Evolutionary conservation across 2,113 vertebrate genomes (phyloP), one percentile per base, ranked within the genome.

Genomic region (Bufo gargarizans): DNA sequence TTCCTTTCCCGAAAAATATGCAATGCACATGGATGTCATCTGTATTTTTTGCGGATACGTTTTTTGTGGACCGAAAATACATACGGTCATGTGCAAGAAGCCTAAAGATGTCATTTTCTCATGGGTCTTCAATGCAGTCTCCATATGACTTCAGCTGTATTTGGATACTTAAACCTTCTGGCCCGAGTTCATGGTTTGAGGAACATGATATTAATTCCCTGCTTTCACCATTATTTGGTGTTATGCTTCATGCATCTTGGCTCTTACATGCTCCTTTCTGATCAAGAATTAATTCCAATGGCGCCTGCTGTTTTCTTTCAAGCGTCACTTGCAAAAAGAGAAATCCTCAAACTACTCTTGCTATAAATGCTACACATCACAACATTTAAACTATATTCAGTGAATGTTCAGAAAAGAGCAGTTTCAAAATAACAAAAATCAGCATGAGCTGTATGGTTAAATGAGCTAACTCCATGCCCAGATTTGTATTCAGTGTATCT

Each of bases 221-320:
- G 87, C 81, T 89, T 89, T 89, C 82, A 84, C 81, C 87, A 89
- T 88, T 88, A 88, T 84, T 89, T 83, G 74, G 82, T 89, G 82
- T 84, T 82, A 84, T 83, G 87, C 82, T 89, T 89, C 82, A 89
- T 89, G 74, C 81, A 69, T 69, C 74, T 89, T 89, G 87, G 87
- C 82, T 84, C 82, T 78, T 84, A 55, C 61, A 74, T 69, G 61
- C 72, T 84, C 58, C 47, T 84, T 89, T 89, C 72, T 89, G 87
- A 89, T 89, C 71, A 89, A 89, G 82, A 89, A 89, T 89, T 84
- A 84, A 89, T 89, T 89, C 71, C 87, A 89, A 89, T 84, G 87
- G 87, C 61, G 87, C 87, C 87, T 89, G 87, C 87, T 89, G 87
- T 83, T 84, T 84, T 84, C 56, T 81, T 89, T 89, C 81, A 89